phyloP scores from a whole-genome alignment of 2,797 vertebrate genomes.

The Galago senegalensis region DNA sequence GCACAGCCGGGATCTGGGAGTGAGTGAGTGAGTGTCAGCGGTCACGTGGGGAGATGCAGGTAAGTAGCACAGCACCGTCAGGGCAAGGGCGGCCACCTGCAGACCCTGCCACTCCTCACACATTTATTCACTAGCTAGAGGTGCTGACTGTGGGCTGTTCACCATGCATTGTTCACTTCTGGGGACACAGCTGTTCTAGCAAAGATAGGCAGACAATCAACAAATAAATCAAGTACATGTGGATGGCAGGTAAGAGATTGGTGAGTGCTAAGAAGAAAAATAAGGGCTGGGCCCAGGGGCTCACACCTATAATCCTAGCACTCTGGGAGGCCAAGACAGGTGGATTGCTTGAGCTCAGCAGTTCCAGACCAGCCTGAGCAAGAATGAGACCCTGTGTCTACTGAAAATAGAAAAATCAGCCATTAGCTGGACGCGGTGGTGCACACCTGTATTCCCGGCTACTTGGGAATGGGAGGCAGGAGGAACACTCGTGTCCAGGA shows the following conservation, averaged over 20 bases:
- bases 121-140: neutral
- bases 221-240: neutral
- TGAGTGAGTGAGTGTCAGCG: neutral
- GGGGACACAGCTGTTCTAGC: neutral
- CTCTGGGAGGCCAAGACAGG: too few species aligned
- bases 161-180: neutral
- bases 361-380: too few species aligned
- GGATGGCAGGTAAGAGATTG: neutral
- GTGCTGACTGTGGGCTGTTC: neutral
- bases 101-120: neutral
- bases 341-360: too few species aligned
- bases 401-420: too few species aligned
- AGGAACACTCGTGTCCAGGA: too few species aligned
- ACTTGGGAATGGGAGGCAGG: too few species aligned
- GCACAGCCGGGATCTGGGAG: conserved; percentile 73
- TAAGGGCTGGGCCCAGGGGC: neutral
- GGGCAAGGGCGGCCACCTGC: neutral
- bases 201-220: neutral
- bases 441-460: too few species aligned
- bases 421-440: too few species aligned
- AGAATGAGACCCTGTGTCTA: too few species aligned
- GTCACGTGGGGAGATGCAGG: neutral
- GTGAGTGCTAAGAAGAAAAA: neutral
- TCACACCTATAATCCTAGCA: too few species aligned
- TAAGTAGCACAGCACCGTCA: neutral